These are phyloP conservation scores for Cosmorhoe ocellata DNA, from an alignment of 2,888 invertebrate genomes.

Conservation along the genomic window DNA sequence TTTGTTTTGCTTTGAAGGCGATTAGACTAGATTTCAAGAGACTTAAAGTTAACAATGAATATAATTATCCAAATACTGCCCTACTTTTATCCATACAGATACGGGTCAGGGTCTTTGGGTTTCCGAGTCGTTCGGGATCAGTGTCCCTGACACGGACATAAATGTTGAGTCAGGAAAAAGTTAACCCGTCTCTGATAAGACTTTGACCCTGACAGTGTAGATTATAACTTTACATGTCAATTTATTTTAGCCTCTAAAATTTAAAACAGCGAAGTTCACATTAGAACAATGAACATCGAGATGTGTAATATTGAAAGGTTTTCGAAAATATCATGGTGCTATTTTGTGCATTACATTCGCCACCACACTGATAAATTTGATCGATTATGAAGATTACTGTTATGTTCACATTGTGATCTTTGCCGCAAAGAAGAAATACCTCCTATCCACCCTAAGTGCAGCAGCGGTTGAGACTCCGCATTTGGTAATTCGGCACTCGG, in stretches of 20 bases:
- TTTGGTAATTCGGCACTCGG: conserved; percentile 79
- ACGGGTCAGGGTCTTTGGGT: too few species aligned
- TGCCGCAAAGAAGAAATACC: conserved; percentile 18
- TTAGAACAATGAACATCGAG: background rate
- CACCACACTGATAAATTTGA: too few species aligned
- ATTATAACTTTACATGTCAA: conserved; percentile 6
- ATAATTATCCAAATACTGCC: conserved; percentile 9
- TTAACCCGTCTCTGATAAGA: too few species aligned
- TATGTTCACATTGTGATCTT: conserved; percentile 12
- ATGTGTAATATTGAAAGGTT: too few species aligned
- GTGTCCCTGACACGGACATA: too few species aligned
- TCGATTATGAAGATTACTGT: background rate
- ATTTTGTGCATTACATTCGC: too few species aligned
- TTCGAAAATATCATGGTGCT: too few species aligned
- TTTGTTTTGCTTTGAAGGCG: conserved; percentile 17
- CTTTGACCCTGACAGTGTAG: too few species aligned
- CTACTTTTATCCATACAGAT: too few species aligned
- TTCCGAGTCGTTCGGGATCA: too few species aligned
- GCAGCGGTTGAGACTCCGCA: conserved; percentile 77
- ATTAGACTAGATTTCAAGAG: conserved; percentile 31
- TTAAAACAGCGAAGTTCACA: conserved; percentile 8
- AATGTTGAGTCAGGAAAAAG: too few species aligned
- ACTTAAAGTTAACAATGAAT: conserved; percentile 17
- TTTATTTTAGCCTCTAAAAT: conserved; percentile 2
- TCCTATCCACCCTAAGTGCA: conserved; percentile 79